These are phyloP conservation scores for Sebastes oblongus DNA, from an alignment of 2,797 vertebrate species.

Conservation along the genomic window DNA sequence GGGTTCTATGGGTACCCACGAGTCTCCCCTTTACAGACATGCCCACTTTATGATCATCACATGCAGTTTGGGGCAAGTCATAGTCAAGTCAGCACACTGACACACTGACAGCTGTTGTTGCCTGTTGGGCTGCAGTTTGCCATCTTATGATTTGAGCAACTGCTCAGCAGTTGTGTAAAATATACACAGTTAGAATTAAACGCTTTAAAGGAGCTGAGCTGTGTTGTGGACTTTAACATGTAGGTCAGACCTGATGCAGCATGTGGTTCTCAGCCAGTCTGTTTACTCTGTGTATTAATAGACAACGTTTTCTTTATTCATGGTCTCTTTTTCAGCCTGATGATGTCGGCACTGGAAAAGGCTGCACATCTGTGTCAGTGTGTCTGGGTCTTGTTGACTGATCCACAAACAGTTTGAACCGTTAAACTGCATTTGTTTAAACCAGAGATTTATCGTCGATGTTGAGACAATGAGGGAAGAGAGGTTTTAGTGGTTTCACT, in stretches of 20 bases:
- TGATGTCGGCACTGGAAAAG: conserved; percentile 3
- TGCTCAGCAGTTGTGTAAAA: background rate
- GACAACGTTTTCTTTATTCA: conserved; percentile 30
- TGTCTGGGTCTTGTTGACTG: background rate
- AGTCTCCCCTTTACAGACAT: too few species aligned
- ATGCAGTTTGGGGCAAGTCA: too few species aligned
- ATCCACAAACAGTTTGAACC: background rate
- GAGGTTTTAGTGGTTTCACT: background rate
- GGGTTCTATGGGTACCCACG: too few species aligned
- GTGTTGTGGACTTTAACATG: background rate
- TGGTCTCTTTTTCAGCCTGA: background rate
- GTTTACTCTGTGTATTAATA: conserved; percentile 26
- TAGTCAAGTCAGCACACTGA: too few species aligned
- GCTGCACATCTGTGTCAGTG: conserved; percentile 35
- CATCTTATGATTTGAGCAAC: too few species aligned
- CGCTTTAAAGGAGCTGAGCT: background rate
- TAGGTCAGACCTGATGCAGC: conserved; percentile 18
- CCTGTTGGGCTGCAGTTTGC: too few species aligned
- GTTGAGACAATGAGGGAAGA: background rate
- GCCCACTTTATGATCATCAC: too few species aligned
- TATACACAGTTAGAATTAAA: background rate
- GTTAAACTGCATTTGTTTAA: background rate
- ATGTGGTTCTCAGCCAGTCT: background rate
- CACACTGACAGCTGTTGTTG: too few species aligned
- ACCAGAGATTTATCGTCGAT: background rate